A percentile compares a stretch with the other conserved stretches of the same genome.
phyloP scores from a whole-genome alignment of 2,888 invertebrate species.

The Chalcosyrphus nemorum region DNA sequence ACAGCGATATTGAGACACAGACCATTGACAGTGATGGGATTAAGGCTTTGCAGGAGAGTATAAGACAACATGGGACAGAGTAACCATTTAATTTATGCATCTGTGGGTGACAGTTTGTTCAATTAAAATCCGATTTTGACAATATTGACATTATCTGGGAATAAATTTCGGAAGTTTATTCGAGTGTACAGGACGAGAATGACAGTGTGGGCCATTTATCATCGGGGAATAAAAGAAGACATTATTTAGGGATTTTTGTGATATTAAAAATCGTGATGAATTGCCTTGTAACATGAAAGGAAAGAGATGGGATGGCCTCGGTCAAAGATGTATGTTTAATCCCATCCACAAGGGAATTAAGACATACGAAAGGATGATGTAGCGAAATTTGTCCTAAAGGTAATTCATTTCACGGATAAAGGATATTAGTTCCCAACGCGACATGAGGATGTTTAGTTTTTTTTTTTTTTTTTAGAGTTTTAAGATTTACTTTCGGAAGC shows the following conservation, averaged over 20 bases:
- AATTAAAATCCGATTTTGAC: conserved; percentile 27
- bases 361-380: background rate
- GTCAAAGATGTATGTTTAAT: background rate
- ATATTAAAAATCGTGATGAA: background rate
- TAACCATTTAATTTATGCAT: conserved; percentile 2
- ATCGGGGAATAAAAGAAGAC: background rate
- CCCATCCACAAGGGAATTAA: background rate
- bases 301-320: background rate
- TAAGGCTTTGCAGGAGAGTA: background rate
- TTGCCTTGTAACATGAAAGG: background rate
- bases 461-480: too few species aligned
- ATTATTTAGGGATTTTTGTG: background rate
- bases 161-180: background rate
- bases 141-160: background rate
- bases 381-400: background rate
- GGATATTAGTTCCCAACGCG: background rate
- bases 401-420: background rate
- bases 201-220: background rate
- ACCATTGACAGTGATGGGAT: conserved; percentile 9
- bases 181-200: background rate
- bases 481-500: too few species aligned
- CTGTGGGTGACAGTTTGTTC: background rate
- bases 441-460: background rate
- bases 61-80: background rate
- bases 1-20: conserved; percentile 5